Base-by-base conservation (phyloP, 1,140 invertebrate species). In the Scaptomyza graminum region DNA sequence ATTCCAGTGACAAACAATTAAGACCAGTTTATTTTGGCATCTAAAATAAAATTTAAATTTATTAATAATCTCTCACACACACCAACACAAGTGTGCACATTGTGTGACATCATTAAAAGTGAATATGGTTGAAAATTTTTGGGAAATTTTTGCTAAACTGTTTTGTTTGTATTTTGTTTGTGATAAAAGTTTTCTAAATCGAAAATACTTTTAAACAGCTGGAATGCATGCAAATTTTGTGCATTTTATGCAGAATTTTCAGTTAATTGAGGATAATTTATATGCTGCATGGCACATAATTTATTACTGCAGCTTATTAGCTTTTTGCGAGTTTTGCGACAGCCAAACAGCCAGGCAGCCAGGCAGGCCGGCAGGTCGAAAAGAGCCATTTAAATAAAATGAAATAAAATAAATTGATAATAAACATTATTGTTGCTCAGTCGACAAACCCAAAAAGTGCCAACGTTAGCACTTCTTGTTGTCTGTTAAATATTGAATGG, bases 251-350 rank as follows among this genome's bases (percentile, higher is more conserved):
- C 83, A 87, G 55, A 74, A 78, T 75, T 84, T 34, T 64, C 77
- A 82, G 82, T 85, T 85, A 85, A 85, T 85, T 85, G 82, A 52
- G 70, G 49, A 85, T 76, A 78, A 85, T 85, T 85, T 85, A 85
- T 85, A 75, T 85, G 74, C 75, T 87, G 71, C 83, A 85, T 87
- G 75, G 74, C 79, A 80, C 83, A 87, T 85, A 85, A 85, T 85
- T 85, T 85, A 85, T 85, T 85, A 85, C 82, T 85, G 82, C 82
- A 85, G 82, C 82, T 85, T 85, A 85, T 85, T 85, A 85, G 82
- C 79, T 68, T 71, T 82, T 73, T 63, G 44, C 62, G 62, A 71
- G 46, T 71, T 82, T 73, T 63, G 44, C 62, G 62, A 71, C 52
- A 51, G 57, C 57, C 62, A 46, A 54, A 71, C 52, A 51, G 57